These are phyloP conservation scores for Callorhinus ursinus DNA, from an alignment of 2,113 vertebrate species.

Conservation along the genomic window DNA sequence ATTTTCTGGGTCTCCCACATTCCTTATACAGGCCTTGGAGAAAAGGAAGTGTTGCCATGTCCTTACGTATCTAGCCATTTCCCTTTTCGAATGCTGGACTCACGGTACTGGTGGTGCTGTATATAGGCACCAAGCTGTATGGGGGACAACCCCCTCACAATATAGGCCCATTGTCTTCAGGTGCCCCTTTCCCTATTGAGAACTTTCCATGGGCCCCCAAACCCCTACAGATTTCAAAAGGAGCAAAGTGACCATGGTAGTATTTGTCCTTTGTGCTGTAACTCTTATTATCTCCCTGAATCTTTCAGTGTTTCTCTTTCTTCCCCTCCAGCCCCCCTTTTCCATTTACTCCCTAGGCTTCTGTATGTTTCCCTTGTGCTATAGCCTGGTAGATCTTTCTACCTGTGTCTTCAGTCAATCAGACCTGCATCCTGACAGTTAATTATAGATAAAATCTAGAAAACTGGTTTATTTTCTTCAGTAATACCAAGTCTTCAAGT, in stretches of 20 bases:
- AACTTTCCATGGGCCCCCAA: background rate
- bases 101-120: background rate
- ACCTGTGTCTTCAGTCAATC: background rate
- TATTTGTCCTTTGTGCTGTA: background rate
- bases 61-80: background rate
- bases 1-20: background rate
- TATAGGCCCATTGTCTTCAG: background rate
- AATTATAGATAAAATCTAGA: background rate
- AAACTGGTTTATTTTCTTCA: background rate
- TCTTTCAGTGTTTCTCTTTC: background rate
- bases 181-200: background rate
- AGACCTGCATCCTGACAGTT: background rate
- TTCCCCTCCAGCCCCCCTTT: background rate
- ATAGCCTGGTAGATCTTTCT: background rate
- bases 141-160: background rate
- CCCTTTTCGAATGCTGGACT: background rate
- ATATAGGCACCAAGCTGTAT: background rate
- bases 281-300: background rate
- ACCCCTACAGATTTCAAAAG: background rate
- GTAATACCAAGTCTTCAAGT: background rate
- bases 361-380: background rate
- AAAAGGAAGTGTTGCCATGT: background rate
- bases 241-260: background rate
- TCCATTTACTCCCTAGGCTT: background rate
- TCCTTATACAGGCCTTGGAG: background rate